A percentile compares a stretch with the other conserved stretches of the same genome.
These are phyloP conservation scores for Oscheius sp. DNA, from an alignment of 2,888 invertebrate genomes.

Conservation along the genomic window DNA sequence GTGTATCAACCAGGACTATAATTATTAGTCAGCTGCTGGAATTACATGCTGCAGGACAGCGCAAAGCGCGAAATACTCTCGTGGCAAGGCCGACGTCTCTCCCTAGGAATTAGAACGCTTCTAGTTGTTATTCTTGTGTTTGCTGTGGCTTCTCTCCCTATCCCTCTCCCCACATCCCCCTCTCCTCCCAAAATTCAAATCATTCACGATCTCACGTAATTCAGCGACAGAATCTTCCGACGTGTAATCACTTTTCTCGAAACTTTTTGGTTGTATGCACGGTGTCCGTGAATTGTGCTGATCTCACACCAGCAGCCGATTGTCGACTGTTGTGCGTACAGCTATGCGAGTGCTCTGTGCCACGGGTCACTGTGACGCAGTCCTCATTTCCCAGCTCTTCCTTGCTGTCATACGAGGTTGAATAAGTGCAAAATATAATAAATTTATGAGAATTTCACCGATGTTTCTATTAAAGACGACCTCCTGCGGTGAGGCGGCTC, in stretches of 20 bases:
- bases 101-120: conserved; percentile 11
- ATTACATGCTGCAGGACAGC: conserved; percentile 1
- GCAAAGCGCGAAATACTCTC: background rate
- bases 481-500: conserved; percentile 23
- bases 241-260: conserved; percentile 31
- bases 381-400: conserved; percentile 15
- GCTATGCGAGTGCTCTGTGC: conserved; percentile 28
- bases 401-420: conserved; percentile 44
- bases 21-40: background rate
- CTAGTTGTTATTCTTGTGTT: conserved; percentile 19
- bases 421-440: conserved; percentile 50
- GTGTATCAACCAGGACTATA: conserved; percentile 46
- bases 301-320: conserved; percentile 29
- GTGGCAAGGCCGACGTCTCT: background rate
- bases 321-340: conserved; percentile 28
- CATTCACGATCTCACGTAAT: conserved; percentile 27
- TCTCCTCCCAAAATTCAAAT: conserved; percentile 1
- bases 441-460: conserved; percentile 4
- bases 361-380: conserved; percentile 24
- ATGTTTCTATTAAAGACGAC: conserved; percentile 5
- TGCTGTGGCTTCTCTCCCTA: conserved; percentile 1
- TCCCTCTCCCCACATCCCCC: conserved; percentile 2
- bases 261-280: conserved; percentile 25
- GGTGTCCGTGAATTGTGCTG: conserved; percentile 30
- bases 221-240: conserved; percentile 32